A percentile compares a stretch with the other conserved stretches of the same genome.
phyloP scores from a whole-genome alignment of 2,888 invertebrate species.

The Bruchidius siliquastri region DNA sequence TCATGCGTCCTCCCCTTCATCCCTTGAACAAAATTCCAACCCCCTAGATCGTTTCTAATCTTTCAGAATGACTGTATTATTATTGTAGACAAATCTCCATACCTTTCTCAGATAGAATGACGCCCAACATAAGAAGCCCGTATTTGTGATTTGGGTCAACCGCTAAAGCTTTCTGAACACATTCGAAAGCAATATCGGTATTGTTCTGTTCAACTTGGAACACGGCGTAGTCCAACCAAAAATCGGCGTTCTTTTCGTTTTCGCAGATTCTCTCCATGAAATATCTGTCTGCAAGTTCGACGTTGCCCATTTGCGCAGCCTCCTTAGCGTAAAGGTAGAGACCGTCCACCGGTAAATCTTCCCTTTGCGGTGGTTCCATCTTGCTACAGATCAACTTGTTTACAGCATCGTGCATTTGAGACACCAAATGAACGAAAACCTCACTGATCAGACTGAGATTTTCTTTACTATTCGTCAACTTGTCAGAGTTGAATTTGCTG shows the following conservation, averaged over 20 bases:
- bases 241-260: conserved; percentile 30
- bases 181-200: conserved; percentile 38
- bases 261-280: conserved; percentile 37
- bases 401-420: conserved; percentile 35
- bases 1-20: too few species aligned
- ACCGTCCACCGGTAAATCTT: conserved; percentile 13
- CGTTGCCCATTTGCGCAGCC: conserved; percentile 36
- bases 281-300: conserved; percentile 37
- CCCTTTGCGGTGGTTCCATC: conserved; percentile 17
- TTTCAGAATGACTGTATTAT: too few species aligned
- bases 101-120: background rate
- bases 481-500: conserved; percentile 26
- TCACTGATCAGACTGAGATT: conserved; percentile 34
- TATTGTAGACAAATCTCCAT: too few species aligned
- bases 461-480: conserved; percentile 16
- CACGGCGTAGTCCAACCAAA: conserved; percentile 44
- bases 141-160: conserved; percentile 33
- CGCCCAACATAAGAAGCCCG: conserved; percentile 22
- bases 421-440: conserved; percentile 34
- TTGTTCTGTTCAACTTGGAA: conserved; percentile 34
- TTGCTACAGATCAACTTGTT: conserved; percentile 29
- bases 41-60: too few species aligned
- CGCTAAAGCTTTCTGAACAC: conserved; percentile 38
- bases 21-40: too few species aligned
- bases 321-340: conserved; percentile 39